phyloP scores from a whole-genome alignment of 1,140 invertebrate genomes.

The Cephus cinctus region DNA sequence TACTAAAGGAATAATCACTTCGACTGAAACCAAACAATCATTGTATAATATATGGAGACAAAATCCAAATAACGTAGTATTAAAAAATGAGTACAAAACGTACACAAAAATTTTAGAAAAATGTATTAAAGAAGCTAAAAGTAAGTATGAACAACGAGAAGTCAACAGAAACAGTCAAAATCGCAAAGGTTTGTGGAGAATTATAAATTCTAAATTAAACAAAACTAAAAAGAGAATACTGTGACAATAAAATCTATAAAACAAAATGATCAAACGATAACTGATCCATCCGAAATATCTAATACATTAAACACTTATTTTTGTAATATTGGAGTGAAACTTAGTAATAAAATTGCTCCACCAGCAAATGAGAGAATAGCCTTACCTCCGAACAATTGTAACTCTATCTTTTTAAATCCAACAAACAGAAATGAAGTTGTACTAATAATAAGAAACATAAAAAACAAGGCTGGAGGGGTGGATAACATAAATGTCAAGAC shows the following conservation, averaged over 20 bases:
- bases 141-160: background rate
- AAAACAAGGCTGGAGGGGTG: background rate
- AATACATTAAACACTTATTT: background rate
- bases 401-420: background rate
- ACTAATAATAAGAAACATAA: background rate
- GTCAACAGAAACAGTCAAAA: background rate
- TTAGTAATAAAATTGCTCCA: background rate
- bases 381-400: background rate
- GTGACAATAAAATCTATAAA: background rate
- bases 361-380: background rate
- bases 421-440: background rate
- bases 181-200: background rate
- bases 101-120: background rate
- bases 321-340: background rate
- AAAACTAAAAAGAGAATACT: background rate
- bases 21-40: background rate
- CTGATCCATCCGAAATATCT: no score
- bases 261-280: background rate
- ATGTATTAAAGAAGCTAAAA: background rate
- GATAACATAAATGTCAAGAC: background rate
- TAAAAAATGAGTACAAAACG: background rate
- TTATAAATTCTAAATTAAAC: background rate
- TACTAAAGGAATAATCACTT: background rate
- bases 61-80: background rate
- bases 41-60: background rate